phyloP scores from a whole-genome alignment of 2,797 vertebrate genomes.

The Trichosurus vulpecula region DNA sequence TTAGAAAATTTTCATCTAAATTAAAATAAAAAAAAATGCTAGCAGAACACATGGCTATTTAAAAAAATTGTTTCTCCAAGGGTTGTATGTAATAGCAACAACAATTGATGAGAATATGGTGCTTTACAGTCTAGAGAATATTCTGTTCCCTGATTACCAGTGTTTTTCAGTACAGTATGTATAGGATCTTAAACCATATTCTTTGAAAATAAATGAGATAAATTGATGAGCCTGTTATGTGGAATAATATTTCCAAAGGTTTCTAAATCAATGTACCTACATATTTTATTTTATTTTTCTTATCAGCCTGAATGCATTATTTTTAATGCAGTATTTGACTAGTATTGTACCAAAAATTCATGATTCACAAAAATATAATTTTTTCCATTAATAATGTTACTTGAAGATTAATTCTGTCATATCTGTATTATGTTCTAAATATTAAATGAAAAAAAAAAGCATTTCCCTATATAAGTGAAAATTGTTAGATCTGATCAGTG shows the following conservation, averaged over 20 bases:
- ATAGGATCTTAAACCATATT: background rate
- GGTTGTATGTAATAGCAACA: background rate
- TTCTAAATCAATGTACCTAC: background rate
- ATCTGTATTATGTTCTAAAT: background rate
- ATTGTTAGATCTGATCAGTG: conserved; percentile 4
- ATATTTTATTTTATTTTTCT: background rate
- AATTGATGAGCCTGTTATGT: background rate
- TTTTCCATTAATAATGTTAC: conserved; percentile 29
- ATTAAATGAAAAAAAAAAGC: conserved; percentile 4
- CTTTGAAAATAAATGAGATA: background rate
- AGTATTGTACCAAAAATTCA: conserved; percentile 9
- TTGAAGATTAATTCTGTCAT: conserved; percentile 47
- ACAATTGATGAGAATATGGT: background rate
- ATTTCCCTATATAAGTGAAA: background rate
- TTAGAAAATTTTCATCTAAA: background rate
- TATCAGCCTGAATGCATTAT: background rate
- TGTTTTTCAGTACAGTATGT: background rate
- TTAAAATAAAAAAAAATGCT: background rate
- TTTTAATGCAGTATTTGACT: background rate
- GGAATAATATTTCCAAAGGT: background rate
- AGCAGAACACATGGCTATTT: background rate
- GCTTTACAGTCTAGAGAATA: background rate
- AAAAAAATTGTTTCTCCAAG: background rate
- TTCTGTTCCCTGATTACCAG: background rate
- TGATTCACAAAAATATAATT: background rate